These are phyloP conservation scores for Andrena minutula DNA, from an alignment of 2,888 invertebrate genomes.

Conservation along the genomic window DNA sequence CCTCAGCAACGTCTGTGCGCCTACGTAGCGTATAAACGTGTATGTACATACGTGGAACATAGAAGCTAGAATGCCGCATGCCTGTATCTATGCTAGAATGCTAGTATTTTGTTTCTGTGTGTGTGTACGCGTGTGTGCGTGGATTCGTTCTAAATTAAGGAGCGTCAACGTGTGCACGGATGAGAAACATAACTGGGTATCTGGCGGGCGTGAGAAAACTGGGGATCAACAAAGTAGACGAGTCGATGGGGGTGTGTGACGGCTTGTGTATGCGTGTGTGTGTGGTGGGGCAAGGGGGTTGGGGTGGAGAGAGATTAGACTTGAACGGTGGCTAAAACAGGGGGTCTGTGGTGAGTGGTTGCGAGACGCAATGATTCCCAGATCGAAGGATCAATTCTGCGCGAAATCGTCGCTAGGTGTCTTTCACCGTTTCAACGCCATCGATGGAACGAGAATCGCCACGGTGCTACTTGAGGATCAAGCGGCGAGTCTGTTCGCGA, in stretches of 20 bases:
- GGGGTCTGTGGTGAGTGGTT: slow-evolving; percentile 38
- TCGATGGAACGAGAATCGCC: background rate
- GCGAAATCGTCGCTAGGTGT: background rate
- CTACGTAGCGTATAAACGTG: slow-evolving; percentile 51
- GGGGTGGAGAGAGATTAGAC: slow-evolving; percentile 14
- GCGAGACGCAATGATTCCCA: slow-evolving; percentile 39
- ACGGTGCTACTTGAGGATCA: background rate
- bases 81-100: slow-evolving; percentile 82
- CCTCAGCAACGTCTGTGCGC: slow-evolving; percentile 47
- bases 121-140: slow-evolving; percentile 18
- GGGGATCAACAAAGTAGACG: slow-evolving; percentile 22
- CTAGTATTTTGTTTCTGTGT: slow-evolving; percentile 59
- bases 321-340: slow-evolving; percentile 24
- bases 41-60: slow-evolving; percentile 67
- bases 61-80: slow-evolving; percentile 82
- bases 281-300: background rate
- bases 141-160: slow-evolving; percentile 41
- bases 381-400: slow-evolving; percentile 25
- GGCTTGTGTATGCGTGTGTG: too few relatives aligned
- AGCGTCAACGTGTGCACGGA: slow-evolving; percentile 32
- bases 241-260: slow-evolving; percentile 24
- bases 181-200: slow-evolving; percentile 15
- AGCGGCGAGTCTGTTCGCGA: background rate
- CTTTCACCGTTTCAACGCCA: background rate
- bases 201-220: slow-evolving; percentile 22